Conservation (phyloP, 37 sponge, comb jelly and placozoan genomes). For the Eunapius fragilis region DNA sequence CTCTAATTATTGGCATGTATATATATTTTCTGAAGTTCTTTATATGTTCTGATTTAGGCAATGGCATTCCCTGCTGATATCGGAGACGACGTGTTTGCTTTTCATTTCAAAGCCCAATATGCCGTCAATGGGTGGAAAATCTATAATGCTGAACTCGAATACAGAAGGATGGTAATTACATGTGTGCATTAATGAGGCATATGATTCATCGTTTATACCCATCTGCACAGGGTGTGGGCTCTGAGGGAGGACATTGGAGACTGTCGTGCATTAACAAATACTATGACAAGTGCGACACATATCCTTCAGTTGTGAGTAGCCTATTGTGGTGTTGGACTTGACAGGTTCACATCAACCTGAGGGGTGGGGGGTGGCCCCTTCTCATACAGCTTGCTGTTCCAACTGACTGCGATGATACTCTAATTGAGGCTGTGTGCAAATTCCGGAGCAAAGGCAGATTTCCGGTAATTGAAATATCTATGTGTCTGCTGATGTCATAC, state of each 20-base stretch:
- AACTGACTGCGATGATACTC: constrained; percentile 45
- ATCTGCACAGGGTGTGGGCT: constrained; percentile 46
- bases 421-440: constrained; percentile 41
- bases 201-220: neutral
- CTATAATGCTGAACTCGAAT: constrained; percentile 65
- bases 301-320: constrained; percentile 16
- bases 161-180: constrained; percentile 65
- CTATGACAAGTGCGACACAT: constrained; percentile 77
- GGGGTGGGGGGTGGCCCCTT: too few species aligned
- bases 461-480: constrained; percentile 57
- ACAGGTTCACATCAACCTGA: too few species aligned
- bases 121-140: constrained; percentile 78
- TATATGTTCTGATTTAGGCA: constrained; percentile 8
- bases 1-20: neutral
- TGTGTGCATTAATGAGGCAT: too few species aligned
- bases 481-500: neutral
- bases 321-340: too few species aligned
- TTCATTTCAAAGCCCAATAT: constrained; percentile 52
- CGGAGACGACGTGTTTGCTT: constrained; percentile 81
- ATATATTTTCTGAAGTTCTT: neutral
- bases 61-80: constrained; percentile 58
- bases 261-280: constrained; percentile 55
- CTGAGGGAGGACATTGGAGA: constrained; percentile 64
- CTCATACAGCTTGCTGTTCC: constrained; percentile 3
- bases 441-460: constrained; percentile 85